Base-by-base conservation (phyloP, 1,140 invertebrate genomes). In the Streblospio benedicti region DNA sequence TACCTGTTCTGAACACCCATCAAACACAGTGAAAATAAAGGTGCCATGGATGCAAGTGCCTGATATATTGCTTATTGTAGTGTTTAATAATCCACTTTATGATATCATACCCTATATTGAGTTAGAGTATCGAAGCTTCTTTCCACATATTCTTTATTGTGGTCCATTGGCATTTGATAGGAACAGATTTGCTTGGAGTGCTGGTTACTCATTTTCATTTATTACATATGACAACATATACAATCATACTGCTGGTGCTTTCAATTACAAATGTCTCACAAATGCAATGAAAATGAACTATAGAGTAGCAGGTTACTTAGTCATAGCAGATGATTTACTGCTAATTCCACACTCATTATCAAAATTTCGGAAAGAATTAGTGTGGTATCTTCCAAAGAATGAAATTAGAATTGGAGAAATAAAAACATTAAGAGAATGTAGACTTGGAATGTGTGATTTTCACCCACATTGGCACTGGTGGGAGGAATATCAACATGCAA, bases 211-310 rank as follows among this genome's bases (percentile, higher is more conserved):
- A 9, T 69, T 74, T 49, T 68, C 68, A 33, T 75, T 72, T 58
- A 56, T 75, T 4, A 68, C 70, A 1, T 68, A 72, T 60, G 69
- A 69, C 2, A 49, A 67, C 31, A 59, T 65, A 4, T 35, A 38
- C 2, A 44, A 57, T 1, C n/a, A 57, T 9, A 20, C 50, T 0
- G 16, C 20, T 16, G 60, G 60, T 9, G 32, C 60, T 9, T 45
- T 61, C 23, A 68, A 61, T 5, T 76, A 76, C 51, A 71, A 76
- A 56, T 74, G 74, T 47, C 60, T 73, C 4, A 45, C 74, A 23
- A 69, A 69, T 35, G 74, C 74, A 16, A 65, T 76, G 55, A 69
- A 75, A 54, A 73, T 76, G 74, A 69, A 70, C 25, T 76, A 74
- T 59, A 66, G 68, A 14, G 74, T 76, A 2, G 70, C 74, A 33